phyloP scores from a whole-genome alignment of 1,140 invertebrate species.

The Pogonomyrmex barbatus region DNA sequence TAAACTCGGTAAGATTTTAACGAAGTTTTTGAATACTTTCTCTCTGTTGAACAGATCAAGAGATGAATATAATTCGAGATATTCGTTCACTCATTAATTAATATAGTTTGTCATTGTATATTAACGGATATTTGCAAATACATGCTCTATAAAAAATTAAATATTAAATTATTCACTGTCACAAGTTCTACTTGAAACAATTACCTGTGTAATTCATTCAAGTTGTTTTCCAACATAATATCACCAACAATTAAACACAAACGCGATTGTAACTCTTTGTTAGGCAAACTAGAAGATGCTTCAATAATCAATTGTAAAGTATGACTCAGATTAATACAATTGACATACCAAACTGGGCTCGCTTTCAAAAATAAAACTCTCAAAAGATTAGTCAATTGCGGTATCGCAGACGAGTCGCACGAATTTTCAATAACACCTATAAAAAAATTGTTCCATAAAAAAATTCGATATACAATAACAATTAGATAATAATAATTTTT shows the following conservation, averaged over 20 bases:
- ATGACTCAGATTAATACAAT: conserved; percentile 72
- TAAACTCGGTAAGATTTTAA: conserved; percentile 78
- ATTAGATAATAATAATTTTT: conserved; percentile 25
- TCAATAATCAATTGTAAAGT: conserved; percentile 74
- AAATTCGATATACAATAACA: background rate
- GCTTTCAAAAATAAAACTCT: conserved; percentile 83
- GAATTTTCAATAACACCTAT: conserved; percentile 78
- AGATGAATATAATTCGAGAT: background rate
- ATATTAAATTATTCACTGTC: background rate
- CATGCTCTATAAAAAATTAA: background rate
- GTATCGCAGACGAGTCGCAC: conserved; percentile 69
- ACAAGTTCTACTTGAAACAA: background rate
- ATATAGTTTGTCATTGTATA: background rate
- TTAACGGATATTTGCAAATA: background rate
- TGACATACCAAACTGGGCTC: conserved; percentile 79
- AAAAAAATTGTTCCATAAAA: conserved; percentile 53
- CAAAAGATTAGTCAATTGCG: conserved; percentile 80
- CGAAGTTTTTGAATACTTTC: conserved; percentile 78
- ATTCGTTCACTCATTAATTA: background rate
- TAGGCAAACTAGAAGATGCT: conserved; percentile 71
- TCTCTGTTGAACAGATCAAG: conserved; percentile 72
- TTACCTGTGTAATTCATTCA: conserved; percentile 83
- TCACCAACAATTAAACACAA: conserved; percentile 83
- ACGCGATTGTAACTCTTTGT: conserved; percentile 76
- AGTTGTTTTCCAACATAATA: conserved; percentile 82